Percentiles rank a stretch among this genome's conserved stretches.
Conservation (phyloP, 2,888 invertebrate species). For the Leptopilina syphax region DNA sequence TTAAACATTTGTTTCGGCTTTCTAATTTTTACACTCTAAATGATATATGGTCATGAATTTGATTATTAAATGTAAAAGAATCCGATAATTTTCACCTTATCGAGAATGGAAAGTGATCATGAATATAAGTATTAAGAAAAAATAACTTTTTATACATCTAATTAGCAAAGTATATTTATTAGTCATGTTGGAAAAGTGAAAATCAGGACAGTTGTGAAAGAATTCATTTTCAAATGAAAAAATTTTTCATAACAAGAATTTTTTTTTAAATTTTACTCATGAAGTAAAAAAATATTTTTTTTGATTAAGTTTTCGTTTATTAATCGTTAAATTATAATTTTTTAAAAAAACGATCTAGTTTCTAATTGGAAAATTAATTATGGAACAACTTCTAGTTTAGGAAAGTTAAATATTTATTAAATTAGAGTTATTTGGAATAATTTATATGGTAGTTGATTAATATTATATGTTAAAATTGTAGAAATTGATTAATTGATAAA, state of each 20-base stretch:
- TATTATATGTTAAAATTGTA: too few species aligned
- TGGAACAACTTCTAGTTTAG: too few species aligned
- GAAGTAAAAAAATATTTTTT: too few species aligned
- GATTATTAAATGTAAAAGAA: background rate
- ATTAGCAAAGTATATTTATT: constrained; percentile 32
- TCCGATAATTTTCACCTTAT: constrained; percentile 23
- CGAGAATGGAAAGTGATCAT: constrained; percentile 22
- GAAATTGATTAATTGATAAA: too few species aligned
- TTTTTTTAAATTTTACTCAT: too few species aligned
- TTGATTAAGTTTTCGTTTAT: too few species aligned
- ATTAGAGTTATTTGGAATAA: too few species aligned
- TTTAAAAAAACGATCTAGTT: too few species aligned
- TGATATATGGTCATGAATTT: constrained; percentile 3
- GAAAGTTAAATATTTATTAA: too few species aligned
- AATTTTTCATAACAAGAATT: background rate
- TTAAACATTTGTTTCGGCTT: constrained; percentile 8
- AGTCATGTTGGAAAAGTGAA: constrained; percentile 13
- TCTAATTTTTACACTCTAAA: background rate
- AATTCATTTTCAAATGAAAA: background rate
- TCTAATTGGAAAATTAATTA: too few species aligned
- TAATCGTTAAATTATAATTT: too few species aligned
- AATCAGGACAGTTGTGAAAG: constrained; percentile 16
- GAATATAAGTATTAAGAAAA: background rate
- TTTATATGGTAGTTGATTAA: too few species aligned
- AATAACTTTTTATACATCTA: constrained; percentile 11